Evolutionary conservation across 2,888 invertebrate species (phyloP), one percentile per base, ranked within the genome.

Genomic region (Noctuana brunneofusca): DNA sequence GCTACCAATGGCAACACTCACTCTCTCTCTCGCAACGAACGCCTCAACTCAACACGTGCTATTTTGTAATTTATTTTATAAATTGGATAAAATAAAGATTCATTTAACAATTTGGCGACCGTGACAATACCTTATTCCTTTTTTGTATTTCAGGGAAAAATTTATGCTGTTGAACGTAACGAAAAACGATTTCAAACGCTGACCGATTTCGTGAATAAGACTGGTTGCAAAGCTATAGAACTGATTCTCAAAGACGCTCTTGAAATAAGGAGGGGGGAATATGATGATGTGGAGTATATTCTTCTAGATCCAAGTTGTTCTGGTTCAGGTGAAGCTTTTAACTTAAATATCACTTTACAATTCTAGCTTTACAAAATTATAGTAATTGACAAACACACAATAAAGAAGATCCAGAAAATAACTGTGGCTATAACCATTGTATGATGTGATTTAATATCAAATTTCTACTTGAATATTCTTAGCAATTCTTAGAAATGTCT

Each of bases 271-370:
- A 87, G 80, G 69, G 84, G 90, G 0, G 92, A 94, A 16, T 93
- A 92, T 72, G 92, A 94, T 27, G 92, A 95, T 70, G 96, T 98
- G 0, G 95, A 97, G 80, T 98, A 97, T 75, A 96, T 98, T 70
- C 88, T 99, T n/a, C 95, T 99, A 0, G 99, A 99, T 88, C 99
- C 99, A 0, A 97, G 98, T 62, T 99, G 99, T 83, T 97, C 98
- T 22, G 99, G 99, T 46, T 97, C 98, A 80, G 99, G 97, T 95
- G 93, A 75, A n/a, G 3, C 12, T 9, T 43, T 46, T 22, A 43
- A 3, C 27, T 56, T 56, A 1, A 11, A 32, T 32, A 3, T 32
- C 1, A 32, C 11, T 30, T 30, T 30, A 30, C 11, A 30, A 27
- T 27, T 8, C 27, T 27, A 27, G 5, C 27, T 27, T 27, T 27